Conservation (phyloP, 2,797 vertebrate genomes). For the Gallinago solitaria region DNA sequence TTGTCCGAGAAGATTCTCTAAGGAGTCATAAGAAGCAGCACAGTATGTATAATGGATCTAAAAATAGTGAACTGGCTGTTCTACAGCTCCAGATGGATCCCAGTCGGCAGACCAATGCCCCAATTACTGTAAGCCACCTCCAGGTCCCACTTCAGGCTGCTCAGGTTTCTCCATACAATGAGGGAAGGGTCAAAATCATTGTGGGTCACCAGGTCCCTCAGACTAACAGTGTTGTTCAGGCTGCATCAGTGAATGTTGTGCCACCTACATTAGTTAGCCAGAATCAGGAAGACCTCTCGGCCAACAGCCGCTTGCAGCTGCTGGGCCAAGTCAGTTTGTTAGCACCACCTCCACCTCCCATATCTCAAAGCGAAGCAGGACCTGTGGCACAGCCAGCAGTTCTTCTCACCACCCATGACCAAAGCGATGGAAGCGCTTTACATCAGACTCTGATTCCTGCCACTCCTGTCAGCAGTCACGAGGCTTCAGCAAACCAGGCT, state of each 20-base stretch:
- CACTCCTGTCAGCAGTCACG: constrained; percentile 66
- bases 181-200: constrained; percentile 89
- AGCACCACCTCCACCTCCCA: constrained; percentile 75
- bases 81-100: constrained; percentile 77
- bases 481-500: constrained; percentile 77
- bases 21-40: constrained; percentile 96
- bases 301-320: constrained; percentile 81
- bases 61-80: constrained; percentile 64
- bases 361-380: constrained; percentile 68
- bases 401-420: constrained; percentile 78
- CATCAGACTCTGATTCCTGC: constrained; percentile 83
- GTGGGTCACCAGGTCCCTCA: constrained; percentile 83
- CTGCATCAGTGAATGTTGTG: constrained; percentile 59
- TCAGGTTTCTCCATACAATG: constrained; percentile 74
- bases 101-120: constrained; percentile 25
- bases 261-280: constrained; percentile 54
- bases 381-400: constrained; percentile 81
- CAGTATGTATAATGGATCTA: constrained; percentile 69
- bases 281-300: constrained; percentile 65
- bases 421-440: constrained; percentile 64
- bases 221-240: constrained; percentile 72
- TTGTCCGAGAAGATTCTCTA: constrained; percentile 94
- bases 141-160: constrained; percentile 72
- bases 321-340: constrained; percentile 91
- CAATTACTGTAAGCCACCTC: constrained; percentile 71